Evolutionary conservation across 2,888 invertebrate species (phyloP), one percentile per base, ranked within the genome.

Genomic region (Macrostomum cliftonense): DNA sequence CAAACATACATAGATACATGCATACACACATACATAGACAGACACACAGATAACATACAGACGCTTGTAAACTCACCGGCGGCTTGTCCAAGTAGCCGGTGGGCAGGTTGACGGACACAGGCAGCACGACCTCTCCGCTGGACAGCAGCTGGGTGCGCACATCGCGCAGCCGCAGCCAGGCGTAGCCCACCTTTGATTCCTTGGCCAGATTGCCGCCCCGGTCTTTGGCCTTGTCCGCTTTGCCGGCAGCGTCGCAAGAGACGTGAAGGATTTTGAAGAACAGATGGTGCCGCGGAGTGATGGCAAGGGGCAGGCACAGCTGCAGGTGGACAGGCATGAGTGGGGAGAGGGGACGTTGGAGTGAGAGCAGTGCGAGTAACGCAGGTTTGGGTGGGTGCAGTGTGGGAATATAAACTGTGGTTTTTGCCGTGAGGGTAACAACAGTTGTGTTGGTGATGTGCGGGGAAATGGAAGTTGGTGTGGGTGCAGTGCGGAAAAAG

Each of bases 221-320:
- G 52, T 48, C 37, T 56, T 49, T 12, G 52, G 52, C 28, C 54
- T 51, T 17, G 46, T 40, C 16, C 53, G 49, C 5, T 14, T 12
- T 39, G 39, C 37, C 51, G 13, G 51, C 56, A 13, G 59, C 60
- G 49, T 68, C 67, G 57, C 93, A 91, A 53, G 88, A 87, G 53
- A 97, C 83, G 68, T 95, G 95, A 63, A 84, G 82, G 73, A 95
- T 93, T 2, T 85, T 84, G 73, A 95, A 93, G 47, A 95, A 75
- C 50, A 97, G 71, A 67, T 95, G 95, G 70, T 93, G 93, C 46
- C 80, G 79, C 0, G 79, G 71, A 40, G 83, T 80, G 46, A 95
- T 73, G 54, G 84, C 81, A 16, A 84, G 77, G 0, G 95, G 95
- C 37, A 95, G 74, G 20, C 81, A 77, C 51, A 95, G 76, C 74